Conservation (phyloP, 2,797 vertebrate genomes). For the Sciurus carolinensis region DNA sequence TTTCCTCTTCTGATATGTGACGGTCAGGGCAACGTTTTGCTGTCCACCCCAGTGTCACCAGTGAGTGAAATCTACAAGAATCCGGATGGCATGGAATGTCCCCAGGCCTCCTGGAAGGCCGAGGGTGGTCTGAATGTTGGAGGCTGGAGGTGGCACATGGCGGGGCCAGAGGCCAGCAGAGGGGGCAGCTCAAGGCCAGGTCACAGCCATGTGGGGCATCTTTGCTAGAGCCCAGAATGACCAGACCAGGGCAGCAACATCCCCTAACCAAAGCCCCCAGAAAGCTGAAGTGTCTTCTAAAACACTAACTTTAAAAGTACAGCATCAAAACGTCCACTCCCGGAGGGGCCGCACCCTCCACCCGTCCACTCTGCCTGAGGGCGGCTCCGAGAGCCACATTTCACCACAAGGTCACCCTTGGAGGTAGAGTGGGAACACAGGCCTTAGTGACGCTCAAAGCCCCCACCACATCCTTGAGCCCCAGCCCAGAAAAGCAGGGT, state of each 20-base stretch:
- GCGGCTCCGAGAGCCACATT: not conserved
- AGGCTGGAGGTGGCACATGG: no score
- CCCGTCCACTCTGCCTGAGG: not conserved
- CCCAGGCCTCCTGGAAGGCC: not conserved
- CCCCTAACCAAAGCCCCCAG: no score
- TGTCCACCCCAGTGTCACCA: fast-evolving
- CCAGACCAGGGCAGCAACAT: not conserved
- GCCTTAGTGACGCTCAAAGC: not conserved
- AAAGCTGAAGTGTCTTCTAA: not conserved
- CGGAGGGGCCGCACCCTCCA: not conserved
- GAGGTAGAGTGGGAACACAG: not conserved
- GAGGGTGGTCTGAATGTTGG: fast-evolving
- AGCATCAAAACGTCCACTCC: not conserved
- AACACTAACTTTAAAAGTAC: not conserved
- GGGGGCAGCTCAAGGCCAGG: fast-evolving
- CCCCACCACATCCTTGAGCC: no score
- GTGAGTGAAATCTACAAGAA: not conserved
- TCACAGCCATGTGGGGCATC: no score
- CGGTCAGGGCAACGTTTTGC: no score
- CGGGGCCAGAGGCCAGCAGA: fast-evolving
- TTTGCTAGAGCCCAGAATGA: not conserved
- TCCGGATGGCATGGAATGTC: not conserved
- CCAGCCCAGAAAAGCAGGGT: not conserved
- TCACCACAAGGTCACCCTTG: not conserved
- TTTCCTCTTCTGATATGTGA: not conserved